phyloP scores from a whole-genome alignment of 2,888 invertebrate genomes.

The Diplolepis rosae region DNA sequence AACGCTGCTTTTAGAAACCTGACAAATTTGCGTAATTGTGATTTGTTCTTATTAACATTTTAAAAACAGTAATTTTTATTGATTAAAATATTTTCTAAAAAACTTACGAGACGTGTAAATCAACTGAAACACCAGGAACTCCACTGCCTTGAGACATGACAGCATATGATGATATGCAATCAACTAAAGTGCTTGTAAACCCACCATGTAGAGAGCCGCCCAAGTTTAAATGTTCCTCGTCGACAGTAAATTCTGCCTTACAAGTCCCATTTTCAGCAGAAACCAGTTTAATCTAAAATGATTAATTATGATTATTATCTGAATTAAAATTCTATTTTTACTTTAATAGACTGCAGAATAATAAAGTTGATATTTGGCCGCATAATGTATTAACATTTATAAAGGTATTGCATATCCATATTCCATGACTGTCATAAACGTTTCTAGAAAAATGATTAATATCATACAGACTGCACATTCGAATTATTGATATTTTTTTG shows the following conservation, averaged over 20 bases:
- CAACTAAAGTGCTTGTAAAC: slow-evolving; percentile 86
- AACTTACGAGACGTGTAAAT: slow-evolving; percentile 85
- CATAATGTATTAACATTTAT: no score
- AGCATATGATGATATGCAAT: slow-evolving; percentile 86
- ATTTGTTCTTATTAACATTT: no score
- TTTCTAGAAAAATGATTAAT: no score
- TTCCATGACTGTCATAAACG: neutral
- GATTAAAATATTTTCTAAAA: slow-evolving; percentile 36
- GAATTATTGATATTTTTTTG: no score
- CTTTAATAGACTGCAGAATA: no score
- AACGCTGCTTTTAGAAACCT: slow-evolving; percentile 87
- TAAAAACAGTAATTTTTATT: slow-evolving; percentile 58
- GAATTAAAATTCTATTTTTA: neutral
- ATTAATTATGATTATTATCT: neutral
- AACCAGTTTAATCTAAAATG: slow-evolving; percentile 73
- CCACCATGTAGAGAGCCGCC: slow-evolving; percentile 89
- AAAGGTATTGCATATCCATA: no score
- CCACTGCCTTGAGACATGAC: slow-evolving; percentile 80
- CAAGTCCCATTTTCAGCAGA: slow-evolving; percentile 83
- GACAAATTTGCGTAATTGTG: neutral
- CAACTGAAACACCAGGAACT: slow-evolving; percentile 86
- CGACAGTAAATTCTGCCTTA: slow-evolving; percentile 84
- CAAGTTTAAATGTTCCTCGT: slow-evolving; percentile 83
- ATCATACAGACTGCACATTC: no score
- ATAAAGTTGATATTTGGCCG: no score